A percentile compares a stretch with the other conserved stretches of the same genome.
phyloP scores from a whole-genome alignment of 1,140 invertebrate species.

The Leptestheria dahalacensis region DNA sequence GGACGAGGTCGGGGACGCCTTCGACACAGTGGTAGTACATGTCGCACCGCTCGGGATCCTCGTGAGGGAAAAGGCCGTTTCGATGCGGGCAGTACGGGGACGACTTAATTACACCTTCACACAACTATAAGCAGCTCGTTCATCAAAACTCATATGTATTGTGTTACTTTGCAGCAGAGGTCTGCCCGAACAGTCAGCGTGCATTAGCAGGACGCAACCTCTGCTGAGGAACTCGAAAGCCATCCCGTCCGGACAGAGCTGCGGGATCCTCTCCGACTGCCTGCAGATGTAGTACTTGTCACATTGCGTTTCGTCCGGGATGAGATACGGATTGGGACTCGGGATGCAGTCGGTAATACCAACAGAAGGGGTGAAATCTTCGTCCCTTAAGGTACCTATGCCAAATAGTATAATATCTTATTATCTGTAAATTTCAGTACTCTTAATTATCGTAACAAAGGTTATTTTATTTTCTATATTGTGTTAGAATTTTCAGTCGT shows the following conservation, averaged over 20 bases:
- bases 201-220: not conserved
- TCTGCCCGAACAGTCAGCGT: not conserved
- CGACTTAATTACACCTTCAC: not conserved
- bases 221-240: not conserved
- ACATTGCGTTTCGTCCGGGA: not conserved
- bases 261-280: not conserved
- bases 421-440: too few relatives aligned
- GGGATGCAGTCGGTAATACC: not conserved
- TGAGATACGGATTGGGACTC: not conserved
- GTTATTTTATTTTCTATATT: too few relatives aligned
- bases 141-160: not conserved
- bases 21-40: not conserved
- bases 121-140: not conserved
- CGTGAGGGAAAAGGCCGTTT: not conserved
- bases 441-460: too few relatives aligned
- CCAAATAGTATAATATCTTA: too few relatives aligned
- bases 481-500: too few relatives aligned
- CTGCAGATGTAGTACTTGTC: constrained; percentile 6
- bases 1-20: not conserved
- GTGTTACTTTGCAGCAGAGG: not conserved
- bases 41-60: not conserved
- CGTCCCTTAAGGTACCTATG: not conserved
- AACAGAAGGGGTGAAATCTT: not conserved
- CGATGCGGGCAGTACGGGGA: not conserved
- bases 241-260: not conserved